phyloP scores from a whole-genome alignment of 2,797 vertebrate genomes.

The Epinephelus coioides region DNA sequence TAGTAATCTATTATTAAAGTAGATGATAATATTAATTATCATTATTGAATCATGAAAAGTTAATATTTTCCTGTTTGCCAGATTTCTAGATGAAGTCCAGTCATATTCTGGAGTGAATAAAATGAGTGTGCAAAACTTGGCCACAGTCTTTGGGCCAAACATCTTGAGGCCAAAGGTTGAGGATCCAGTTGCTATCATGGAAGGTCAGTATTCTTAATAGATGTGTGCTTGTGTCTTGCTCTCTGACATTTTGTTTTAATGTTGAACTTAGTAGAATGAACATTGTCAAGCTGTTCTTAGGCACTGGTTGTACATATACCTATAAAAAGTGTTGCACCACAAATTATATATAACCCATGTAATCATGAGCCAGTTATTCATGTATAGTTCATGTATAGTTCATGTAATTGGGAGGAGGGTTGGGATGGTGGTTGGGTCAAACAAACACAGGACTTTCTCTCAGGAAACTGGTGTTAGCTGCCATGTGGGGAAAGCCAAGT shows the following conservation, averaged over 20 bases:
- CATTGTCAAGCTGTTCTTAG: too few species aligned
- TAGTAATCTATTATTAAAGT: constrained; percentile 60
- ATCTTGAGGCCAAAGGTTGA: constrained; percentile 96
- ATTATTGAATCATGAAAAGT: background rate
- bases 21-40: background rate
- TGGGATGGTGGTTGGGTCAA: too few species aligned
- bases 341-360: too few species aligned
- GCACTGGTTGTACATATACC: too few species aligned
- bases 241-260: background rate
- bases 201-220: constrained; percentile 84
- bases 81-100: constrained; percentile 99
- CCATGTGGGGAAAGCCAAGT: too few species aligned
- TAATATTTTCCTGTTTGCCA: constrained; percentile 59
- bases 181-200: constrained; percentile 98
- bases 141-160: constrained; percentile 98
- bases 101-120: constrained; percentile 97
- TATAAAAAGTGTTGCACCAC: too few species aligned
- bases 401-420: too few species aligned
- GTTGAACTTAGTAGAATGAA: background rate
- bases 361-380: too few species aligned
- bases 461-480: too few species aligned
- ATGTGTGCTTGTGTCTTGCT: too few species aligned
- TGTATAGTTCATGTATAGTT: too few species aligned
- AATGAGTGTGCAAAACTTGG: constrained; percentile 98
- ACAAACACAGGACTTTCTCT: too few species aligned